These are phyloP conservation scores for Takifugu rubripes DNA, from an alignment of 2,797 vertebrate genomes.

Conservation along the genomic window DNA sequence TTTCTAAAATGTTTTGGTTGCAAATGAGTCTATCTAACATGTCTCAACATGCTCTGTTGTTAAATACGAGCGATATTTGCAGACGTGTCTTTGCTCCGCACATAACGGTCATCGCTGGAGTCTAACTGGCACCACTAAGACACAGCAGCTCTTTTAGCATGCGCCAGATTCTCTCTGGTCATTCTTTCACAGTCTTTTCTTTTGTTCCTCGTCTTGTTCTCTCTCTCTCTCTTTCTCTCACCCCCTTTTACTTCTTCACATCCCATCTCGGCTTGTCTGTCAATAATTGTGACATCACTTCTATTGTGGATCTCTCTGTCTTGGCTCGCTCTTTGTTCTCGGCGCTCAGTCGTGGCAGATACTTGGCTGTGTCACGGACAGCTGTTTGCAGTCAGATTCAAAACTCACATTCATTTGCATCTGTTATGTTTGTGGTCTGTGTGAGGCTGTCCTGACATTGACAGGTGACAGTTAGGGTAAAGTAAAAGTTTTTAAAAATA, in stretches of 20 bases:
- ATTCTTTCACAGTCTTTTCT: slow-evolving; percentile 30
- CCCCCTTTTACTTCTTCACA: slow-evolving; percentile 21
- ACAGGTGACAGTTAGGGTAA: slow-evolving; percentile 7
- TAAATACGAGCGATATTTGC: slow-evolving; percentile 37
- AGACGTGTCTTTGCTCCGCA: slow-evolving; percentile 41
- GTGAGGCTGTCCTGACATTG: slow-evolving; percentile 17
- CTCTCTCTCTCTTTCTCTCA: neutral
- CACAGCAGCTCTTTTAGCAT: slow-evolving; percentile 49
- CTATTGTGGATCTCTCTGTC: slow-evolving; percentile 49
- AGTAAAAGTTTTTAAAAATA: no score
- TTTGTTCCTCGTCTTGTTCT: slow-evolving; percentile 10
- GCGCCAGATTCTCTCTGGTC: slow-evolving; percentile 31
- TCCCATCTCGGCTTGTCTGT: slow-evolving; percentile 41
- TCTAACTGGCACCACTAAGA: slow-evolving; percentile 58
- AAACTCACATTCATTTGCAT: slow-evolving; percentile 16
- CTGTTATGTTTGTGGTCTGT: slow-evolving; percentile 22
- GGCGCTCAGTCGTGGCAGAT: slow-evolving; percentile 19
- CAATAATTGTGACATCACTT: slow-evolving; percentile 58
- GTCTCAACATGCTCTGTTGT: slow-evolving; percentile 20
- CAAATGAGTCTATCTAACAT: slow-evolving; percentile 15
- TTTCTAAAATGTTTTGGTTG: slow-evolving; percentile 2
- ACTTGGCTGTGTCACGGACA: slow-evolving; percentile 11
- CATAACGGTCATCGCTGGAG: slow-evolving; percentile 58
- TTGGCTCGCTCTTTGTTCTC: slow-evolving; percentile 44
- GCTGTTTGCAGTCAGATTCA: slow-evolving; percentile 30